A percentile compares a stretch with the other conserved stretches of the same genome.
These are phyloP conservation scores for Steinernema khuongi DNA, from an alignment of 1,140 invertebrate species.

Conservation along the genomic window DNA sequence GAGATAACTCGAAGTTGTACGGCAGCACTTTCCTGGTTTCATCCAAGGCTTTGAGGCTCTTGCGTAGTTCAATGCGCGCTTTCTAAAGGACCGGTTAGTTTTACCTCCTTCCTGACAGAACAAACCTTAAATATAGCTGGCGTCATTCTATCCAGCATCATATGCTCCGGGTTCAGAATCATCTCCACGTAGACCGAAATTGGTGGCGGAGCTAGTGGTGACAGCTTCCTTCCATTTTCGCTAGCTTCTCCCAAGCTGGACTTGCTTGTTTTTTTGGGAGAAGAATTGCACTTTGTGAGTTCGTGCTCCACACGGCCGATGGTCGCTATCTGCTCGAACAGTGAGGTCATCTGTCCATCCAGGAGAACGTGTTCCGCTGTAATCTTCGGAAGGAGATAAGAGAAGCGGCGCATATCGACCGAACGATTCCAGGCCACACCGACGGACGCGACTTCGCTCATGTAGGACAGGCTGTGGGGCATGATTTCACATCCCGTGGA, in stretches of 20 bases:
- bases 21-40: conserved; percentile 34
- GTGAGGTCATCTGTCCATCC: conserved; percentile 31
- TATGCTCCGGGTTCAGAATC: conserved; percentile 44
- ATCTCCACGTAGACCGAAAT: conserved; percentile 48
- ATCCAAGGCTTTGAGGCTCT: conserved; percentile 29
- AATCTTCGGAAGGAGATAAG: conserved; percentile 37
- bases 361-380: conserved; percentile 41
- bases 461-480: conserved; percentile 40
- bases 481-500: conserved; percentile 46
- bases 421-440: conserved; percentile 40
- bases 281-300: conserved; percentile 31
- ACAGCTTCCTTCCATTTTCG: not conserved
- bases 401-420: conserved; percentile 38
- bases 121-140: conserved; percentile 39
- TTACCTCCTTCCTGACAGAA: not conserved
- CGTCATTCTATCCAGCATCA: conserved; percentile 39
- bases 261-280: not conserved
- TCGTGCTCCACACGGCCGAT: conserved; percentile 41
- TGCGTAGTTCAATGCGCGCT: conserved; percentile 39
- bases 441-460: conserved; percentile 35
- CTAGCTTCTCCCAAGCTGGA: not conserved
- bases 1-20: conserved; percentile 43
- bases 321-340: conserved; percentile 40
- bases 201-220: conserved; percentile 2
- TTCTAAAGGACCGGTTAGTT: conserved; percentile 29